Conservation (phyloP, 2,888 invertebrate species). For the Byasa hedistus region DNA sequence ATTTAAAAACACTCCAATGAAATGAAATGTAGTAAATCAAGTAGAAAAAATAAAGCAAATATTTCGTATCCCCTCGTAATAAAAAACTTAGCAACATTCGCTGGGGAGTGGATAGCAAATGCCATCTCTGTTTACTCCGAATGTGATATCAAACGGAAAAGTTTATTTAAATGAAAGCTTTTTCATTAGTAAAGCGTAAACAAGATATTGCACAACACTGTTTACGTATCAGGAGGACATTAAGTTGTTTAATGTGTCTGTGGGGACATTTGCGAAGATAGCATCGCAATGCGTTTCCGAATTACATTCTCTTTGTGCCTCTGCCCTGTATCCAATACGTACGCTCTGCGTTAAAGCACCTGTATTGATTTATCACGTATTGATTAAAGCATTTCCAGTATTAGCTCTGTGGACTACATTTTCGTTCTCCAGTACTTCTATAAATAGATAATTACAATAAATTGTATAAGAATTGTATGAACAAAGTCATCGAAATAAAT, state of each 20-base stretch:
- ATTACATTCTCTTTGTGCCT: constrained; percentile 49
- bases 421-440: too few relatives aligned
- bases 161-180: constrained; percentile 12
- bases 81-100: too few relatives aligned
- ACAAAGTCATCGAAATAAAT: too few relatives aligned
- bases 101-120: not conserved
- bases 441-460: too few relatives aligned
- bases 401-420: too few relatives aligned
- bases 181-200: constrained; percentile 16
- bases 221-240: constrained; percentile 23
- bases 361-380: constrained; percentile 17
- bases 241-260: constrained; percentile 52
- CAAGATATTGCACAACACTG: constrained; percentile 14
- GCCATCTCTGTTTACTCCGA: constrained; percentile 2
- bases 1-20: too few relatives aligned
- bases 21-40: too few relatives aligned
- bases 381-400: not conserved
- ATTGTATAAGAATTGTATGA: too few relatives aligned
- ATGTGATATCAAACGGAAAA: not conserved
- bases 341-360: constrained; percentile 16
- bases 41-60: too few relatives aligned
- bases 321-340: constrained; percentile 14
- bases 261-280: constrained; percentile 68
- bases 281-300: constrained; percentile 71
- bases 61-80: too few relatives aligned